These are phyloP conservation scores for Stictocephala bisonia DNA, from an alignment of 2,888 invertebrate species.

Conservation along the genomic window DNA sequence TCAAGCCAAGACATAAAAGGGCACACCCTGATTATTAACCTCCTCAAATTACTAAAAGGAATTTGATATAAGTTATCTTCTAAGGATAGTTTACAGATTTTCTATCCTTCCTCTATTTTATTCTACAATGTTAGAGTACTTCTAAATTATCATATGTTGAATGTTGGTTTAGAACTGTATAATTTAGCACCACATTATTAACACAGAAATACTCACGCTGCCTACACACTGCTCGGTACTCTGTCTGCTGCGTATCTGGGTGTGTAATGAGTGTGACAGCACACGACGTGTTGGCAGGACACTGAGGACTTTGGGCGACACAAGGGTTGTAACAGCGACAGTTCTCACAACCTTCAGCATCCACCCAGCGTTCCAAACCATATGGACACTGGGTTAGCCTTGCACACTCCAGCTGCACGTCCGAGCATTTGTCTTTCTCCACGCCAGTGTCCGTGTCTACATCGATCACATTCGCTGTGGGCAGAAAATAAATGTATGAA, in stretches of 20 bases:
- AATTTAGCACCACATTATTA: too few species aligned
- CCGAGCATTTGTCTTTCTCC: conserved; percentile 56
- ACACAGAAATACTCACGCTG: conserved; percentile 72
- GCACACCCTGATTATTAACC: too few species aligned
- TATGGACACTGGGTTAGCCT: conserved; percentile 74
- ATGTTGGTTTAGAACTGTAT: too few species aligned
- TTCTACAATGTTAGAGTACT: too few species aligned
- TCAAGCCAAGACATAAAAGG: too few species aligned
- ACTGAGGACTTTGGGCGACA: conserved; percentile 66
- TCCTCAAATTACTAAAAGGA: too few species aligned
- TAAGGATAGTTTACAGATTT: too few species aligned
- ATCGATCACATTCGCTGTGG: conserved; percentile 64
- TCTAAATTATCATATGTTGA: too few species aligned
- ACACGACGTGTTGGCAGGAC: conserved; percentile 76
- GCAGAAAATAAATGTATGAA: conserved; percentile 14
- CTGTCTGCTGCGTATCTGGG: conserved; percentile 61
- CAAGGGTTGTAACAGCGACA: conserved; percentile 86
- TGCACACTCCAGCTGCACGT: conserved; percentile 72
- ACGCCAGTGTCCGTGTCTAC: too few species aligned
- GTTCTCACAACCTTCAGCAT: conserved; percentile 73
- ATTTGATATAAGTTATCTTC: too few species aligned
- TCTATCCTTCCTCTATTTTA: too few species aligned
- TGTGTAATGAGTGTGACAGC: conserved; percentile 71
- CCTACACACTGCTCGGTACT: conserved; percentile 74
- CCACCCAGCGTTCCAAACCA: conserved; percentile 74